Evolutionary conservation across 2,797 vertebrate genomes (phyloP), one percentile per base, ranked within the genome.

Genomic region (Megaceryle alcyon): DNA sequence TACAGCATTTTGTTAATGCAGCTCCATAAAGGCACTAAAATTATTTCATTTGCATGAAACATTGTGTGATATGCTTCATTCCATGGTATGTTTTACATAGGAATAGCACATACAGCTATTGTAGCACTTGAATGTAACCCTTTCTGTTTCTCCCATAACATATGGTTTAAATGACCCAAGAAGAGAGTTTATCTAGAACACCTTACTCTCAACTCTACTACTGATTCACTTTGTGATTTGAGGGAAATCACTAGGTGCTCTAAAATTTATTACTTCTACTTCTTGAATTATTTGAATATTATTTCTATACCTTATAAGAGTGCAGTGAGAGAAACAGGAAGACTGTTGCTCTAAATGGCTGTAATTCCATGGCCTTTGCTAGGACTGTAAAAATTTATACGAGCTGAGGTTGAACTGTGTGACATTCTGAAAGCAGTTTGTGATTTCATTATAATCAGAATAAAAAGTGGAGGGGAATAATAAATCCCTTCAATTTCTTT

Each of bases 311-410:
- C 60, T 91, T 66, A 28, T 22, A 71, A 77, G 25, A 60, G 48
- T 43, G 33, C 49, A 78, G 31, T 33, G 23, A 63, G 49, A 89
- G 69, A 72, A 90, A 64, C 35, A 69, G 69, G 69, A 92, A 78
- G 49, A 39, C 46, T 75, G 11, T 82, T 2, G 5, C 23, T 68
- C 25, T 49, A 88, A 71, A 82, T 61, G 37, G 14, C 69, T 87
- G 41, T 89, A 82, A 66, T 94, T 91, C 72, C 26, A 16, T 59
- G 37, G 33, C 37, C 61, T 89, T 93, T 80, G 31, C 85, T 94
- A 78, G 59, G 49, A 51, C 23, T 92, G 23, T 59, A 82, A 88
- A 92, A 91, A 91, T 88, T 83, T 83, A 69, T 68, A 72, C 84
- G 69, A 72, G 46, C 77, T 96, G 84, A 94, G 35, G 23, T 31